Conservation (phyloP, 2,797 vertebrate species). For the Pangasius macronema region DNA sequence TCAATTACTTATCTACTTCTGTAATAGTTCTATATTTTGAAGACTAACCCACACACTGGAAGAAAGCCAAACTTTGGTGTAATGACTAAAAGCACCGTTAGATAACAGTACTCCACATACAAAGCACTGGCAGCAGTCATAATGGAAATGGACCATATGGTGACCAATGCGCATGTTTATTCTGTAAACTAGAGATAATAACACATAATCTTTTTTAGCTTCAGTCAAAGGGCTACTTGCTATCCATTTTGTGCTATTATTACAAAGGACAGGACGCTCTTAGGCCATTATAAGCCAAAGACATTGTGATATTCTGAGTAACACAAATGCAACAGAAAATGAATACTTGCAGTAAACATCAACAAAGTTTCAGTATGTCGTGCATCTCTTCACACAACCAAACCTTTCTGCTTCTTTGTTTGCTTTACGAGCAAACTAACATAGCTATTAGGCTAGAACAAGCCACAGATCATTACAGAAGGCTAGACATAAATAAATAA, state of each 20-base stretch:
- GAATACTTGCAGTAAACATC: slow-evolving; percentile 9
- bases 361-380: background rate
- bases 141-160: background rate
- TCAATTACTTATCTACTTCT: background rate
- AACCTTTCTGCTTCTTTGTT: slow-evolving; percentile 1
- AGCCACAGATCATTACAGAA: slow-evolving; percentile 20
- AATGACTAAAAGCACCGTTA: slow-evolving; percentile 9
- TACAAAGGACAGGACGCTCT: background rate
- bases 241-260: background rate
- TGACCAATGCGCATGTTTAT: background rate
- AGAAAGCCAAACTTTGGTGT: background rate
- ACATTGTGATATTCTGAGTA: background rate
- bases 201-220: background rate
- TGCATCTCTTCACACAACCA: slow-evolving; percentile 9
- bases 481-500: slow-evolving; percentile 39
- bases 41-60: slow-evolving; percentile 5
- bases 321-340: background rate
- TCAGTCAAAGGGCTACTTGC: background rate
- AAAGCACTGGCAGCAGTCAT: background rate
- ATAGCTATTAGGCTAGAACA: slow-evolving; percentile 11
- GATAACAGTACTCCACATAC: slow-evolving; percentile 3
- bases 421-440: slow-evolving; percentile 11
- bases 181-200: background rate
- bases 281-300: background rate
- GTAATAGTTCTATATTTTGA: background rate